Evolutionary conservation across 35 echinoderm and acorn worm species (phyloP).

Genomic region (Hemicentrotus pulcherrimus): DNA sequence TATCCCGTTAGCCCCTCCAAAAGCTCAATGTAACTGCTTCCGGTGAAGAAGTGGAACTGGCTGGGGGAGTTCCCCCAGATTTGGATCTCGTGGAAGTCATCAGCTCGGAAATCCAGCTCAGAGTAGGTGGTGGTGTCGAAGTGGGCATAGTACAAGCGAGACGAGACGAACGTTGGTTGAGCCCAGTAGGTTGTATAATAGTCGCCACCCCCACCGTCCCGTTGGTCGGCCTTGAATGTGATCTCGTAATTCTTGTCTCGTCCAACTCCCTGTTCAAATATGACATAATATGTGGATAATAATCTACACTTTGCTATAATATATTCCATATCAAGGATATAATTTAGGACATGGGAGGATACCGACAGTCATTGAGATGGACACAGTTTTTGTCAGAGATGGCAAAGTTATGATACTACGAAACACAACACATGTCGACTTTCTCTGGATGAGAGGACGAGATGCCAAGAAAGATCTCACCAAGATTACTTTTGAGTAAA

Average conservation of each 20-base stretch:
- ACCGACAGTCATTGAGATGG: no score
- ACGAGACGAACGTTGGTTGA: slow-evolving; percentile 89
- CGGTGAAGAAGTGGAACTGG: slow-evolving; percentile 55
- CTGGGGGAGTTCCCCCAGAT: slow-evolving; percentile 63
- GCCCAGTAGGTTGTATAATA: slow-evolving; percentile 96
- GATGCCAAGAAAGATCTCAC: no score
- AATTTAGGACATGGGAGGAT: no score
- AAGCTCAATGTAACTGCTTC: slow-evolving; percentile 53
- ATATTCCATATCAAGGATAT: no score
- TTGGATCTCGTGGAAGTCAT: slow-evolving; percentile 82
- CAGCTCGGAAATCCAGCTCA: slow-evolving; percentile 82
- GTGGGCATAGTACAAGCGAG: slow-evolving; percentile 80
- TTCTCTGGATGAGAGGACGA: no score
- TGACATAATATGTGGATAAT: no score
- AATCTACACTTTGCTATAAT: no score
- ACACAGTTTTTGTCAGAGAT: no score
- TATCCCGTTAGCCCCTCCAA: slow-evolving; percentile 59
- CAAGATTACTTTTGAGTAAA: no score
- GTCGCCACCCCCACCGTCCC: slow-evolving; percentile 81
- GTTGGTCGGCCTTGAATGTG: slow-evolving; percentile 73
- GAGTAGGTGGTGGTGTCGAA: slow-evolving; percentile 72
- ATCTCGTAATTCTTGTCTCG: slow-evolving; percentile 78
- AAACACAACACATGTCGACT: no score
- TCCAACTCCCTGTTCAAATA: slow-evolving; percentile 77
- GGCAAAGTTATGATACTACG: no score